These are phyloP conservation scores for Sturnira hondurensis DNA, from an alignment of 2,113 vertebrate species.

Conservation along the genomic window DNA sequence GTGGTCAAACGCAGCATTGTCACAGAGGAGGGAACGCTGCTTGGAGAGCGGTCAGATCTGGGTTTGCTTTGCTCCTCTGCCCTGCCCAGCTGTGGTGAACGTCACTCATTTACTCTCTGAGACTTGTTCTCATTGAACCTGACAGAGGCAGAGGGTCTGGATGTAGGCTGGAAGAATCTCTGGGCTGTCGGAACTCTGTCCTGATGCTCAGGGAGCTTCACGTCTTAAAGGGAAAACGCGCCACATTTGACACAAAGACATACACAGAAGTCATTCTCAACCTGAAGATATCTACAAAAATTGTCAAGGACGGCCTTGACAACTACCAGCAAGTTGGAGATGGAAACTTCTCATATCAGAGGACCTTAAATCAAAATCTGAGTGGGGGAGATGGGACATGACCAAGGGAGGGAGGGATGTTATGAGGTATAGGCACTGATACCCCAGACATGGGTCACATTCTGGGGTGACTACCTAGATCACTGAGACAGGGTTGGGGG, in stretches of 20 bases:
- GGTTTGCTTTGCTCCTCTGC: neutral
- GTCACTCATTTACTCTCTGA: neutral
- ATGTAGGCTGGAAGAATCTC: neutral
- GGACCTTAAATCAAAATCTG: neutral
- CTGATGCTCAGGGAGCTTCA: neutral
- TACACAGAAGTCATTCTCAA: neutral
- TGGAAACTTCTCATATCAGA: neutral
- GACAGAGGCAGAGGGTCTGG: neutral
- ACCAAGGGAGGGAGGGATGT: neutral
- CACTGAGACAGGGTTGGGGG: rapidly evolving
- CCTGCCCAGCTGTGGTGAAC: neutral
- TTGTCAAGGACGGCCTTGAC: neutral
- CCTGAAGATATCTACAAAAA: neutral
- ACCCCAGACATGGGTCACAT: neutral
- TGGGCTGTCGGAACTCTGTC: neutral
- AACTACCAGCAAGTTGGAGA: neutral
- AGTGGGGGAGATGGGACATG: neutral
- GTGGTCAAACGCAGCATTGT: rapidly evolving
- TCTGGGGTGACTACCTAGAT: neutral
- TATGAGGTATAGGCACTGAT: neutral
- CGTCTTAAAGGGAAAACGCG: neutral
- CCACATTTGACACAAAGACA: neutral
- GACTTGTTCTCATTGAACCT: neutral
- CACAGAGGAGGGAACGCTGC: rapidly evolving
- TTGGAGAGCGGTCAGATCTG: rapidly evolving